Evolutionary conservation across 2,113 vertebrate species (phyloP).

Genomic region (Eurystomus gularis): DNA sequence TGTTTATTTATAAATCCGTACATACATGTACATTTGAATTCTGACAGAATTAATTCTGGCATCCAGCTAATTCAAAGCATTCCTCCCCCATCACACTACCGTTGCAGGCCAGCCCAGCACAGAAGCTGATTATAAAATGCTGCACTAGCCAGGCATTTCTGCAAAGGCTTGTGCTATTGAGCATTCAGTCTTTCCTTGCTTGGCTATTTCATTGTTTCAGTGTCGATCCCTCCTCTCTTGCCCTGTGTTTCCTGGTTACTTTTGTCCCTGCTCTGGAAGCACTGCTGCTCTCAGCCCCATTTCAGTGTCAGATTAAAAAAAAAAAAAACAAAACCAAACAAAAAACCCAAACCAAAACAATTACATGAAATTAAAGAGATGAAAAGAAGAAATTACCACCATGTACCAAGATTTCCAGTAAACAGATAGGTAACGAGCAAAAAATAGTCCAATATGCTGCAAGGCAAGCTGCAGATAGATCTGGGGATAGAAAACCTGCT

Average conservation of each 20-base stretch:
- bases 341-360: background rate
- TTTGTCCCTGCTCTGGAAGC: conserved; percentile 68
- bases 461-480: conserved; percentile 18
- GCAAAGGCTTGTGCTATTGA: conserved; percentile 71
- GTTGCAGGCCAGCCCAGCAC: conserved; percentile 58
- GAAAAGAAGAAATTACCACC: conserved; percentile 1
- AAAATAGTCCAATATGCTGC: conserved; percentile 19
- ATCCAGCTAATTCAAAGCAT: conserved; percentile 67
- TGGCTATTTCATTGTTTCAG: conserved; percentile 70
- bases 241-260: conserved; percentile 70
- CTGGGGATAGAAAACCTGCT: background rate
- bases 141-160: conserved; percentile 64
- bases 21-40: conserved; percentile 60
- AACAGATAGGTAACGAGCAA: conserved; percentile 42
- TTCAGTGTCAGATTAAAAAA: conserved; percentile 20
- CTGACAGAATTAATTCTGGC: conserved; percentile 68
- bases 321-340: background rate
- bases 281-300: conserved; percentile 51
- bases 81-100: conserved; percentile 63
- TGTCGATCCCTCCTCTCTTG: conserved; percentile 68
- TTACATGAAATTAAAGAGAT: conserved; percentile 23
- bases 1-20: conserved; percentile 61
- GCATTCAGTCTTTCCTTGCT: conserved; percentile 68
- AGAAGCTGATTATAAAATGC: conserved; percentile 66
- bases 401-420: conserved; percentile 12